phyloP scores from a whole-genome alignment of 1,140 invertebrate genomes.

The Pseudomyrmex flavicornis region DNA sequence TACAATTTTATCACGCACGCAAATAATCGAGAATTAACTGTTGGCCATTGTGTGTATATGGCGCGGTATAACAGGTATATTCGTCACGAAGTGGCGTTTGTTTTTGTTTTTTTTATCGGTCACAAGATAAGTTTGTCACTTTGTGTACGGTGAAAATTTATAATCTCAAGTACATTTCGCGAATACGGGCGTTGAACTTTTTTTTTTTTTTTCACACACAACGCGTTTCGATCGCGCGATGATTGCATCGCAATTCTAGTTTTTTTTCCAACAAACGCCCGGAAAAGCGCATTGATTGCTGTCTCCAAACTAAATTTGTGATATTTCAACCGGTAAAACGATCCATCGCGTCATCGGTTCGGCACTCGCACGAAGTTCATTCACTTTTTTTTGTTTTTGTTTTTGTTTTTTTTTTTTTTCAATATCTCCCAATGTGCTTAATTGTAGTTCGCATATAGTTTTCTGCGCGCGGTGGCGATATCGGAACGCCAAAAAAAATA shows the following conservation, averaged over 20 bases:
- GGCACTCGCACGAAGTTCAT: conserved; percentile 39
- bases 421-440: conserved; percentile 47
- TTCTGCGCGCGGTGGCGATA: conserved; percentile 16
- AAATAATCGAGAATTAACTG: no score
- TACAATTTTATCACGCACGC: no score
- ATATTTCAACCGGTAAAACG: conserved; percentile 56
- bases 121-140: not conserved
- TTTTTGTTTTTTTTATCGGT: not conserved
- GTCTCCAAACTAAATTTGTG: conserved; percentile 55
- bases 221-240: conserved; percentile 30
- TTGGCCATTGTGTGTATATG: no score
- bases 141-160: not conserved
- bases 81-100: not conserved
- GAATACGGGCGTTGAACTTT: not conserved
- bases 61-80: not conserved
- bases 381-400: conserved; percentile 2
- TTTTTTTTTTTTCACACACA: not conserved
- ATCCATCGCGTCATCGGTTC: conserved; percentile 42
- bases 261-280: conserved; percentile 29
- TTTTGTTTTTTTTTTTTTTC: conserved; percentile 26
- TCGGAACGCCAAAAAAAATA: conserved; percentile 2
- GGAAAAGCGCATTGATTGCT: conserved; percentile 59
- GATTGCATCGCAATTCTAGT: conserved; percentile 44
- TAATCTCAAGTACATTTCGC: conserved; percentile 3
- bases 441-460: conserved; percentile 40